phyloP scores from a whole-genome alignment of 2,797 vertebrate species.

The Gymnothorax javanicus region DNA sequence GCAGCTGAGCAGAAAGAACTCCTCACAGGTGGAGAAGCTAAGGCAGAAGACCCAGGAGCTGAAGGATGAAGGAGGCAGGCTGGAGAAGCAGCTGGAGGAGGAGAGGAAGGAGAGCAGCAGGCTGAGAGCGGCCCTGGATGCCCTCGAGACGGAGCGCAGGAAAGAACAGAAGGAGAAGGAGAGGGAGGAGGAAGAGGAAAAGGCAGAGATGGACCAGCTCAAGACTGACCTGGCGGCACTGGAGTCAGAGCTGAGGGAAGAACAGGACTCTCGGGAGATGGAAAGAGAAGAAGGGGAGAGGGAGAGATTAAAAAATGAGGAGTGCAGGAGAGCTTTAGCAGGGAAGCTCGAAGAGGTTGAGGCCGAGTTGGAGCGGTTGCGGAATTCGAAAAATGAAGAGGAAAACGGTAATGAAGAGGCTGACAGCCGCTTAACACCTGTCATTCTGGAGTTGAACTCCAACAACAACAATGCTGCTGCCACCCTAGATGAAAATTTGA shows the following conservation, averaged over 20 bases:
- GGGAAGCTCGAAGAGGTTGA: slow-evolving; percentile 62
- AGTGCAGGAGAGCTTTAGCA: slow-evolving; percentile 51
- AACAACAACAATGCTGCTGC: slow-evolving; percentile 49
- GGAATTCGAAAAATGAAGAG: slow-evolving; percentile 45
- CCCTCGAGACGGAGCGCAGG: slow-evolving; percentile 57
- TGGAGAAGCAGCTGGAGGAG: slow-evolving; percentile 62
- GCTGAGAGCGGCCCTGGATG: slow-evolving; percentile 58
- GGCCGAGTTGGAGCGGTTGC: slow-evolving; percentile 66
- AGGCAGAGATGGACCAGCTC: slow-evolving; percentile 63
- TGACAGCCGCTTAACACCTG: slow-evolving; percentile 59
- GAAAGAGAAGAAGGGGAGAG: slow-evolving; percentile 42
- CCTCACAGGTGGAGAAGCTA: slow-evolving; percentile 56
- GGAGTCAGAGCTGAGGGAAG: slow-evolving; percentile 67
- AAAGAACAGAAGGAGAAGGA: slow-evolving; percentile 43
- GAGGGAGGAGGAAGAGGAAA: slow-evolving; percentile 40
- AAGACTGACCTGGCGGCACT: slow-evolving; percentile 64
- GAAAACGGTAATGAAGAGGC: slow-evolving; percentile 52
- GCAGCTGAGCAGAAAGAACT: slow-evolving; percentile 71
- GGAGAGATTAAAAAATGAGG: slow-evolving; percentile 48
- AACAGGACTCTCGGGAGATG: slow-evolving; percentile 62
- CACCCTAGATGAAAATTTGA: slow-evolving; percentile 43
- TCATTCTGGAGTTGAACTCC: slow-evolving; percentile 59
- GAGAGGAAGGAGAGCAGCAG: slow-evolving; percentile 62
- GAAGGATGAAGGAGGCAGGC: slow-evolving; percentile 38
- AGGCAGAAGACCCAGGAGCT: slow-evolving; percentile 64